A percentile compares a stretch with the other conserved stretches of the same genome.
These are phyloP conservation scores for Anoplopoma fimbria DNA, from an alignment of 2,113 vertebrate species.

Conservation along the genomic window DNA sequence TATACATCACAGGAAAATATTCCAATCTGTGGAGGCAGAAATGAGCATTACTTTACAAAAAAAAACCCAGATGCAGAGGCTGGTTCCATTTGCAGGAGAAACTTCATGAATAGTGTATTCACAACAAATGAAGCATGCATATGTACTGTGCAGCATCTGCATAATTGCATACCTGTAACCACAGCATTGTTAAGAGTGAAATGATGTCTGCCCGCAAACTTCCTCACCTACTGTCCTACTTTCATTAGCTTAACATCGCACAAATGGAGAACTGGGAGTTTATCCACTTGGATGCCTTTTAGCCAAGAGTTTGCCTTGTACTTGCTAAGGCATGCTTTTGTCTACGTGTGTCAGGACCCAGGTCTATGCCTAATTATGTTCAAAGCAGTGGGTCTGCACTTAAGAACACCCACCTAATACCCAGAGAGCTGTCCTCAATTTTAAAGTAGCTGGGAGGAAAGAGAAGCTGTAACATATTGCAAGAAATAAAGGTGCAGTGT, in stretches of 20 bases:
- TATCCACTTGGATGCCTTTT: constrained; percentile 24
- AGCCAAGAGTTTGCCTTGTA: constrained; percentile 13
- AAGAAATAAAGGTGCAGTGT: constrained; percentile 27
- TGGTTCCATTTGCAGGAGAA: constrained; percentile 10
- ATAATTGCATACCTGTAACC: constrained; percentile 45
- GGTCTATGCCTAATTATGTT: constrained; percentile 15
- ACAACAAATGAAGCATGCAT: constrained; percentile 37
- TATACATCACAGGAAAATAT: constrained; percentile 27
- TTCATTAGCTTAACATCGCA: constrained; percentile 26
- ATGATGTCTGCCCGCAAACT: constrained; percentile 25
- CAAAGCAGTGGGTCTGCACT: constrained; percentile 44
- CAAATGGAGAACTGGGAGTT: constrained; percentile 35
- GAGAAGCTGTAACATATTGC: constrained; percentile 28
- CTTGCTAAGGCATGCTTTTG: constrained; percentile 6
- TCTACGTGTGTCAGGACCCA: constrained; percentile 16
- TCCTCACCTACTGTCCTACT: constrained; percentile 4
- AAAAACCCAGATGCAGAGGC: not conserved
- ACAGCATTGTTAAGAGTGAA: not conserved
- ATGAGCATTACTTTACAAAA: not conserved
- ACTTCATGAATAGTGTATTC: constrained; percentile 55
- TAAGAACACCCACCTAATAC: constrained; percentile 7
- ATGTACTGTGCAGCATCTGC: constrained; percentile 15
- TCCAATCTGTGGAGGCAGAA: constrained; percentile 9
- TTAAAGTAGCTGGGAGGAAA: constrained; percentile 2
- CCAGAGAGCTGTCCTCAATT: constrained; percentile 18